Base-by-base conservation (phyloP, 2,888 invertebrate genomes). In the Germaria angustata region DNA sequence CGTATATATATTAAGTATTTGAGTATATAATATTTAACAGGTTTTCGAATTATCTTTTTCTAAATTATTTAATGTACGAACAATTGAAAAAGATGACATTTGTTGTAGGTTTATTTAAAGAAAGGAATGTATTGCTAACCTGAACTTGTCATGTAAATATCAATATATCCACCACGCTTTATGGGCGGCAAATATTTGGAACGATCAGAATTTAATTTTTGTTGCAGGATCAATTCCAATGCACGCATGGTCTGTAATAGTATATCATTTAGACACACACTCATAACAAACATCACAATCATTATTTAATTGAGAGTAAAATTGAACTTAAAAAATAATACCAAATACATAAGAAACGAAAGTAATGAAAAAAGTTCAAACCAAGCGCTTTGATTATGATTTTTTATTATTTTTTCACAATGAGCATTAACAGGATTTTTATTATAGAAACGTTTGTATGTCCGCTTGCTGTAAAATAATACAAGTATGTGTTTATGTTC, bases 91-190 rank as follows among this genome's bases (percentile, higher is more conserved):
- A 39, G 41, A 78, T 61, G 76, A 68, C 68, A 28, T 78, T 77
- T 63, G 61, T 59, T 63, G 68, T 73, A 46, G 59, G 39, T 41
- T 61, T 49, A 20, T 5, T 53, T 53, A 66, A 57, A 34, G 59
- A 65, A 63, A 77, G 8, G 7, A 36, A 49, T 78, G 13, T 55
- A 73, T 39, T 80, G 87, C 94, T 93, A 93, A 96, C 96, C 96
- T 96, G 96, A 95, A 92, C 95, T 95, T 92, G 95, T 95, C 92
- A 96, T 94, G 93, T 96, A 96, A 90, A 95, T 95, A 92, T 96
- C 96, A 92, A 95, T 94, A 92, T 94, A 93, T 92, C 95, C 95
- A 91, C 96, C 96, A 91, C 96, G 93, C 93, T 95, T 95, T 92
- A 96, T 93, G 86, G 95, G 94, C 89, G 96, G 96, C 90, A 96